Evolutionary conservation across 2,113 vertebrate species (phyloP).

Genomic region (Diadophis punctatus): DNA sequence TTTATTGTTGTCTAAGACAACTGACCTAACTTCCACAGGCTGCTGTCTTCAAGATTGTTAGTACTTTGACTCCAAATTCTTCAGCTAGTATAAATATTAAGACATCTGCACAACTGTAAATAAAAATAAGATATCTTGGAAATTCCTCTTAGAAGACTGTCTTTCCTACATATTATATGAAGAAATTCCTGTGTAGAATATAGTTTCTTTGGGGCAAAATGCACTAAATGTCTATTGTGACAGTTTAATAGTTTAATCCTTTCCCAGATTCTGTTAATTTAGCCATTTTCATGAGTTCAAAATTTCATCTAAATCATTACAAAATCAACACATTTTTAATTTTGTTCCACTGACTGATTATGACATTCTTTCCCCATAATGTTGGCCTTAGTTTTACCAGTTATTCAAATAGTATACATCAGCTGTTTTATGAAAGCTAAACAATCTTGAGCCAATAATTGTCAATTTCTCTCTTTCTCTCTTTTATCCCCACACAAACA

Average conservation of each 20-base stretch:
- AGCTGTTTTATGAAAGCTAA: background rate
- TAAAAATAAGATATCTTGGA: background rate
- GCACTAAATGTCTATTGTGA: background rate
- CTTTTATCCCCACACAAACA: too few species aligned
- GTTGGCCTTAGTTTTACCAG: constrained; percentile 14
- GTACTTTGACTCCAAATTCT: background rate
- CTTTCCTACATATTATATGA: background rate
- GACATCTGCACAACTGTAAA: background rate
- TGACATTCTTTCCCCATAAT: background rate
- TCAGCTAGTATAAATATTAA: background rate
- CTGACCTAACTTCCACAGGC: background rate
- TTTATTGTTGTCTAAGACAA: background rate
- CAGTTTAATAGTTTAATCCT: background rate
- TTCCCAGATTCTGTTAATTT: background rate
- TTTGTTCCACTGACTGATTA: background rate
- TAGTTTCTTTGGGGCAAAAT: background rate
- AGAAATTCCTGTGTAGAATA: background rate
- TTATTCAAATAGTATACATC: background rate
- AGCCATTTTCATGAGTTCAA: background rate
- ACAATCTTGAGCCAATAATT: constrained; percentile 6
- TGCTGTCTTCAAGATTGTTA: background rate
- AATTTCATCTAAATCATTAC: constrained; percentile 8
- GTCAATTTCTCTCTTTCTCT: background rate
- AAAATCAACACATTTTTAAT: background rate
- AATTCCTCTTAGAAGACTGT: background rate